Evolutionary conservation across 2,888 invertebrate genomes (phyloP).

Genomic region (Charanyca ferruginea): DNA sequence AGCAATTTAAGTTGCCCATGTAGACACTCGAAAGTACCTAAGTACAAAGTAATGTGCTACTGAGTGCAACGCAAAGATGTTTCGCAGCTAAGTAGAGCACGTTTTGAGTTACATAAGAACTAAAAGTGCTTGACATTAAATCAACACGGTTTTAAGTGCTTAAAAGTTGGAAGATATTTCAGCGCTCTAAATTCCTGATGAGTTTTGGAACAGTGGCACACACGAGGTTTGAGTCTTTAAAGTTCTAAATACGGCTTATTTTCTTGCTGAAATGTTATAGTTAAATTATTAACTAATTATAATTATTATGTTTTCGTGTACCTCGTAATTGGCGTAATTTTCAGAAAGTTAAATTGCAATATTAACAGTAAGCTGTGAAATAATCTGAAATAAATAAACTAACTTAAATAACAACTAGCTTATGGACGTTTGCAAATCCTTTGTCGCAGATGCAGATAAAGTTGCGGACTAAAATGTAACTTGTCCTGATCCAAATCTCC

Average conservation of each 20-base stretch:
- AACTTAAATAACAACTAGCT: too few relatives aligned
- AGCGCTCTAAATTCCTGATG: background rate
- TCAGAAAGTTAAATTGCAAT: too few relatives aligned
- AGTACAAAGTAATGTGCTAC: conserved; percentile 19
- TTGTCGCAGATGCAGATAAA: too few relatives aligned
- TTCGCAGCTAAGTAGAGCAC: conserved; percentile 31
- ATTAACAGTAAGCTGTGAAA: too few relatives aligned
- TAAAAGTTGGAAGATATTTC: conserved; percentile 20
- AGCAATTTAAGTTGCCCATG: conserved; percentile 12
- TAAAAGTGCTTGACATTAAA: conserved; percentile 26
- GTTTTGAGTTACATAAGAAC: conserved; percentile 27
- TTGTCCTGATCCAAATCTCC: too few relatives aligned
- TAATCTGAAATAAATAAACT: too few relatives aligned
- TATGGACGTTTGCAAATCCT: too few relatives aligned
- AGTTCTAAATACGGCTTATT: background rate
- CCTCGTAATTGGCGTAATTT: too few relatives aligned
- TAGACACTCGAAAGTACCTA: conserved; percentile 18
- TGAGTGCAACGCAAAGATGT: conserved; percentile 58
- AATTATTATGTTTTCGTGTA: too few relatives aligned
- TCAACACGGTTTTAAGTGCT: conserved; percentile 27
- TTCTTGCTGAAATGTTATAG: background rate
- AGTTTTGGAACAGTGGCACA: conserved; percentile 5
- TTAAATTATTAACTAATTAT: too few relatives aligned
- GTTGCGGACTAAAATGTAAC: too few relatives aligned
- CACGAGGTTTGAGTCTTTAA: background rate